These are phyloP conservation scores for Sclerodermus sp. DNA, from an alignment of 2,888 invertebrate genomes.

Conservation along the genomic window DNA sequence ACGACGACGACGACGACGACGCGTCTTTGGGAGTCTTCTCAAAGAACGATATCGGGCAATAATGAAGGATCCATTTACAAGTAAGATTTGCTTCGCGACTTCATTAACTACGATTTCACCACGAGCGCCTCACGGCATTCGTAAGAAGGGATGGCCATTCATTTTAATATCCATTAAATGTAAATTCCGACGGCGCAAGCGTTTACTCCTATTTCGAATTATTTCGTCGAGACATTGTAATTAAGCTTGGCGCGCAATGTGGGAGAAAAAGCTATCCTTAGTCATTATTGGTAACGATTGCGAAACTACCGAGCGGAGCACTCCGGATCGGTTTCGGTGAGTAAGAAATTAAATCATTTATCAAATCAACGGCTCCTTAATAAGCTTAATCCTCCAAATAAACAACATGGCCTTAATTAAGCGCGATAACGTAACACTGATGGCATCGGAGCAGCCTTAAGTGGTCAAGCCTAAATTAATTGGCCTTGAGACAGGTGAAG, in stretches of 20 bases:
- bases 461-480: too few species aligned
- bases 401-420: too few species aligned
- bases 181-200: slow-evolving; percentile 51
- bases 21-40: slow-evolving; percentile 29
- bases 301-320: too few species aligned
- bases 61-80: slow-evolving; percentile 55
- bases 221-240: slow-evolving; percentile 48
- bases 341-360: too few species aligned
- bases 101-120: slow-evolving; percentile 54
- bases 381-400: too few species aligned
- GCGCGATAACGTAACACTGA: too few species aligned
- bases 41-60: slow-evolving; percentile 49
- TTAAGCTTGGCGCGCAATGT: slow-evolving; percentile 40
- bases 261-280: not conserved
- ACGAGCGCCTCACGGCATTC: slow-evolving; percentile 47
- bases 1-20: too few species aligned
- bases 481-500: too few species aligned
- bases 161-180: slow-evolving; percentile 57
- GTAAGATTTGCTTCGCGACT: slow-evolving; percentile 52
- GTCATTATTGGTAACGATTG: too few species aligned
- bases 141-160: slow-evolving; percentile 56
- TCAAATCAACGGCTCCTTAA: too few species aligned
- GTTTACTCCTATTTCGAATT: slow-evolving; percentile 53
- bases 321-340: too few species aligned
- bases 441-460: too few species aligned